Evolutionary conservation across 2,888 invertebrate species (phyloP).

Genomic region (Drosophila eohydei): DNA sequence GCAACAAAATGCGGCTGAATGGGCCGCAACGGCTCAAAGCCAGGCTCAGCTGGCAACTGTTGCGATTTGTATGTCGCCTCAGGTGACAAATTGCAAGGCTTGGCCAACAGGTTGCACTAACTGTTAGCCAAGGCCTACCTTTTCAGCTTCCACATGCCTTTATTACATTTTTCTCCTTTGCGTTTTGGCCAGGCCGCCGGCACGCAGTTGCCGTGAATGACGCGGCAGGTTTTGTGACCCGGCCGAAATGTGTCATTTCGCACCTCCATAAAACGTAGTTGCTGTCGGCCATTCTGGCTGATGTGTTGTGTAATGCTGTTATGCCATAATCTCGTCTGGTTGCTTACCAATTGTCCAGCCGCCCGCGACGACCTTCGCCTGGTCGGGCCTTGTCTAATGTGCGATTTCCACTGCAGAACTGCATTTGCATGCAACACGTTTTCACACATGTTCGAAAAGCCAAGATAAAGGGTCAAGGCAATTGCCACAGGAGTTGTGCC

Average conservation of each 20-base stretch:
- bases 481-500: slow-evolving; percentile 33
- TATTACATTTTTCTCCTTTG: not conserved
- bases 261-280: slow-evolving; percentile 69
- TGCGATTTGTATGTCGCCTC: slow-evolving; percentile 73
- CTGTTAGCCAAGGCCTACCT: slow-evolving; percentile 26
- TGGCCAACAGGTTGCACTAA: slow-evolving; percentile 51
- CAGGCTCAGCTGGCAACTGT: slow-evolving; percentile 65
- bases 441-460: slow-evolving; percentile 49
- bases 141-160: slow-evolving; percentile 11
- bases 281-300: slow-evolving; percentile 16
- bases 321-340: slow-evolving; percentile 13
- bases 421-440: slow-evolving; percentile 56
- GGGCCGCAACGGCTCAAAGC: slow-evolving; percentile 46
- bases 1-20: slow-evolving; percentile 42
- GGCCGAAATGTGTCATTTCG: slow-evolving; percentile 74
- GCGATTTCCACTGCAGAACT: slow-evolving; percentile 57
- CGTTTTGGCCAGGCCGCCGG: slow-evolving; percentile 32
- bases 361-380: slow-evolving; percentile 50
- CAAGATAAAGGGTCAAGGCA: slow-evolving; percentile 64
- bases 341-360: slow-evolving; percentile 1
- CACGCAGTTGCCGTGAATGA: slow-evolving; percentile 62
- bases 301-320: slow-evolving; percentile 23
- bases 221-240: slow-evolving; percentile 69
- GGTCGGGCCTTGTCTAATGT: slow-evolving; percentile 65
- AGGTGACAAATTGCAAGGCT: slow-evolving; percentile 74